Base-by-base conservation (phyloP, 1,140 invertebrate species). In the Temnothorax longispinosus region DNA sequence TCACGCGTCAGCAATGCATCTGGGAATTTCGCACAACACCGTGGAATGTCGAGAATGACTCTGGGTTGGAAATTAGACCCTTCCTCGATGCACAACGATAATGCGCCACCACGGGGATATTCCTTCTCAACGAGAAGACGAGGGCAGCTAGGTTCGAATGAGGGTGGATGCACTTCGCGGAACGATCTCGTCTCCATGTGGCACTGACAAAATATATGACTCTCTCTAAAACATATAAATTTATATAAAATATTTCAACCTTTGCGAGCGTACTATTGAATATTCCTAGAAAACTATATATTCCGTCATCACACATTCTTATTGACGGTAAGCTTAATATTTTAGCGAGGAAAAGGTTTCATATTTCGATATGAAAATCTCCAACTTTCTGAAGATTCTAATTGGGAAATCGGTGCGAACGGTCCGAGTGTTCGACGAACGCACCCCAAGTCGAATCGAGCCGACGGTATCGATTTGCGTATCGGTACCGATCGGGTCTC, bases 401-500 rank as follows among this genome's bases (percentile, higher is more conserved):
- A 80, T 27, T 32, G 35, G 21, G 7, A 18, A 52, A 62, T 67
- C 56, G 35, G 11, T 71, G 80, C 44, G 75, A 89, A 80, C 27
- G 8, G 21, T 32, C 15, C 11, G 69, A 15, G 15, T 72, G 44
- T 72, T 72, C 38, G 15, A 52, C 15, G 44, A 27, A 8, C 38
- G 4, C 38, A 41, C 21, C 67, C 41, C 11, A 47, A 47, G 41
- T 71, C 41, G 67, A 72, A 72, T 72, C 27, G 15, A 32, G 21
- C 10, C 41, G 65, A 15, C 65, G 11, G 64, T 50, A 50, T 50
- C 69, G 44, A 72, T 72, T 72, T 72, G 44, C 44, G 38, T 72
- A 92, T 90, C 91, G 88, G 90, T 90, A 69, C 69, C 84, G 62
- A 87, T 89, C 84, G 71, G 71, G 81, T 78, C 86, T 80, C 65